Conservation (phyloP, 2,888 invertebrate species). For the Scaptomyza tumidula region DNA sequence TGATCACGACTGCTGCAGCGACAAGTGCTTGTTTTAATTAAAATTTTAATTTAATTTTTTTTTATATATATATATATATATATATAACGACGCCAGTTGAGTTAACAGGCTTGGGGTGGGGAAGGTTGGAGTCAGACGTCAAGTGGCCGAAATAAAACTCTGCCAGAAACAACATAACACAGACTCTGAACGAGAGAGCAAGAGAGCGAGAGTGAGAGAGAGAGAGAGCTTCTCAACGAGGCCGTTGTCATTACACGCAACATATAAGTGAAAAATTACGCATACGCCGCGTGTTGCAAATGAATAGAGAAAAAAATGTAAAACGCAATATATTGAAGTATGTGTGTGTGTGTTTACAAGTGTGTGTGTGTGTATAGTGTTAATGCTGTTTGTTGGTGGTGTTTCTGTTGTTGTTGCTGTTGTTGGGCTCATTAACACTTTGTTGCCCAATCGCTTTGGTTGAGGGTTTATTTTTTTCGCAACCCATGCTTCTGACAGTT, state of each 20-base stretch:
- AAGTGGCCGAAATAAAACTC: slow-evolving; percentile 75
- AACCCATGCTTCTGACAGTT: slow-evolving; percentile 3
- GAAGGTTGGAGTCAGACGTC: slow-evolving; percentile 34
- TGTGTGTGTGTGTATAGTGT: slow-evolving; percentile 9
- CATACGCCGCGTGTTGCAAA: slow-evolving; percentile 60
- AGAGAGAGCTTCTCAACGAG: slow-evolving; percentile 22
- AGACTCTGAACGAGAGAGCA: neutral
- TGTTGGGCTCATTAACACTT: slow-evolving; percentile 69
- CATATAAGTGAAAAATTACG: slow-evolving; percentile 72
- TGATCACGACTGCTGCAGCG: slow-evolving; percentile 18
- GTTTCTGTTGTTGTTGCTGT: neutral
- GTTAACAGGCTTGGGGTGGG: neutral
- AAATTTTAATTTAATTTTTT: slow-evolving; percentile 72
- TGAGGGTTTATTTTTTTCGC: slow-evolving; percentile 37
- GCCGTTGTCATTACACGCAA: slow-evolving; percentile 51
- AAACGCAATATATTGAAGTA: slow-evolving; percentile 43
- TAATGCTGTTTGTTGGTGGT: slow-evolving; percentile 1
- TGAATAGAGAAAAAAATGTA: slow-evolving; percentile 6
- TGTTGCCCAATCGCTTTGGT: slow-evolving; percentile 38
- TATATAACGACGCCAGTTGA: neutral
- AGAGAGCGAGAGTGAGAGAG: neutral
- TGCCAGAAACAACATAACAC: slow-evolving; percentile 12
- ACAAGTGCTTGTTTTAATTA: slow-evolving; percentile 75
- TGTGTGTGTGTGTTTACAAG: slow-evolving; percentile 6
- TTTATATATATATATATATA: neutral